Evolutionary conservation across 2,797 vertebrate genomes (phyloP), one percentile per base, ranked within the genome.

Genomic region (Amphiprion clarkii): DNA sequence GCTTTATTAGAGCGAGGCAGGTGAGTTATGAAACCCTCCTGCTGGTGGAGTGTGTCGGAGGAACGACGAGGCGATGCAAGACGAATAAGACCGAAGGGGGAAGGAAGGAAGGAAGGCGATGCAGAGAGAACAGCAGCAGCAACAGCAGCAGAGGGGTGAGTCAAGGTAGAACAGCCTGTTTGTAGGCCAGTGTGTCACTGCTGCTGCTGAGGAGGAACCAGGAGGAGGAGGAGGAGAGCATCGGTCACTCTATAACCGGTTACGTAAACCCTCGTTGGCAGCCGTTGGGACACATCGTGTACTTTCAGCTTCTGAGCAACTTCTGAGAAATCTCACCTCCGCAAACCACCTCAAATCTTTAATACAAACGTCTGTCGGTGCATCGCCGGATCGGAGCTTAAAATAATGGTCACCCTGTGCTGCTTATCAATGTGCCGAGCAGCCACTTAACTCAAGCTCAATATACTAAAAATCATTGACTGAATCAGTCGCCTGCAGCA

Each of bases 131-230:
- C 14, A n/a, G 72, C 21, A 44, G 62, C 17, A 57, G 62, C 27
- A 59, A 27, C 27, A 63, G 64, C 49, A 76, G 63, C 5, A 36
- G 49, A 60, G 40, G 63, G 79, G 67, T 71, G 77, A 84, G 40
- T 44, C 9, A 70, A 86, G 81, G 73, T 74, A 48, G 71, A 78
- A 69, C 42, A 16, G 58, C 31, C 52, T 66, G 79, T 89, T 91
- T 89, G 83, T 94, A 90, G 93, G 91, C 88, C 90, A 94, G 91
- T 92, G 87, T 93, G 89, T 91, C 91, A 93, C 71, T 62, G 82
- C 78, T 78, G 79, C 74, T 27, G 53, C n/a, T 2, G 83, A 78
- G 59, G 64, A 79, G 16, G 64, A 48, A 17, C 9, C 36, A 39
- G 16, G 64, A 67, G 31, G 64, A 46, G 31, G 64, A 46, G 17